These are phyloP conservation scores for Trinectes maculatus DNA, from an alignment of 2,113 vertebrate species.

Conservation along the genomic window DNA sequence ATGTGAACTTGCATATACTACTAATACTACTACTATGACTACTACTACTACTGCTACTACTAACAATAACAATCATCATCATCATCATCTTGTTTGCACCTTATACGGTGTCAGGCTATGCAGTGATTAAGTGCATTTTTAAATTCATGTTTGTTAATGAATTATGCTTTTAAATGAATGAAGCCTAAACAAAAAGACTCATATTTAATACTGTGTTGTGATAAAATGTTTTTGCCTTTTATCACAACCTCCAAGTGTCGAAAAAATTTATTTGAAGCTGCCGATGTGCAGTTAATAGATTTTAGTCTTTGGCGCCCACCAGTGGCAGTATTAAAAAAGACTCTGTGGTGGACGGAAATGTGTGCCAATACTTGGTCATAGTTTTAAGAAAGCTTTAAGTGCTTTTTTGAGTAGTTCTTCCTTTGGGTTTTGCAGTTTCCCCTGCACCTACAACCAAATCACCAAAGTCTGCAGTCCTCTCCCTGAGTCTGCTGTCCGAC, in stretches of 20 bases:
- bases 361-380: no score
- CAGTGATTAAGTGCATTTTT: no score
- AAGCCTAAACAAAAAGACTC: no score
- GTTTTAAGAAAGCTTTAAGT: not conserved
- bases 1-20: no score
- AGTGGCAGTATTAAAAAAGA: not conserved
- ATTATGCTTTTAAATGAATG: no score
- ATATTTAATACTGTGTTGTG: not conserved
- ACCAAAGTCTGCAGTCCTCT: conserved; percentile 78
- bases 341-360: not conserved
- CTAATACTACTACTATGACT: no score
- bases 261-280: not conserved
- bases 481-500: conserved; percentile 87
- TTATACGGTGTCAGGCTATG: no score
- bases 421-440: conserved; percentile 45
- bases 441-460: conserved; percentile 44
- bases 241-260: not conserved
- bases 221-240: not conserved
- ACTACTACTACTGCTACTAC: no score
- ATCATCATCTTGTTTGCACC: no score
- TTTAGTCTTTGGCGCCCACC: not conserved
- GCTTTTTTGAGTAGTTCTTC: not conserved
- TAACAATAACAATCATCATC: no score
- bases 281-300: not conserved
- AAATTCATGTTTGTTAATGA: no score